A percentile compares a stretch with the other conserved stretches of the same genome.
phyloP scores from a whole-genome alignment of 1,140 invertebrate species.

The Temnothorax nylanderi region DNA sequence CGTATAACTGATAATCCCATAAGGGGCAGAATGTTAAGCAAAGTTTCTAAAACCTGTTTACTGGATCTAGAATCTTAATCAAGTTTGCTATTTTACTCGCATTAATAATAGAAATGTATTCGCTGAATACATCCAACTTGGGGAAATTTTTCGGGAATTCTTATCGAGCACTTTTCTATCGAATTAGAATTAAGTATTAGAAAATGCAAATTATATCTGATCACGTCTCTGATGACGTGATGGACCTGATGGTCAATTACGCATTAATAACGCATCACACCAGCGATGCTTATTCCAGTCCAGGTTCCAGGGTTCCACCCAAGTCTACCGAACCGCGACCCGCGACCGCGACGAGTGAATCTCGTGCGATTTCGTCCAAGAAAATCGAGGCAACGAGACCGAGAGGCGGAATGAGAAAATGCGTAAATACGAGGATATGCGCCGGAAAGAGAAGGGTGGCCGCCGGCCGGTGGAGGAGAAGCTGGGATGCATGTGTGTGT shows the following conservation, averaged over 20 bases:
- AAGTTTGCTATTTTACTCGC: not conserved
- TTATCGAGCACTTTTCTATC: not conserved
- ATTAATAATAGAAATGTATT: not conserved
- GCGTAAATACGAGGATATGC: slow-evolving; percentile 58
- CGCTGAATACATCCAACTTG: not conserved
- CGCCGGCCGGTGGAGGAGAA: not conserved
- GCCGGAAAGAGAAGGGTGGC: not conserved
- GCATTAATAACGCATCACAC: not conserved
- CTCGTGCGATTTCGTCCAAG: slow-evolving; percentile 51
- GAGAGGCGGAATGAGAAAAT: slow-evolving; percentile 68
- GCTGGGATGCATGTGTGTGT: not conserved
- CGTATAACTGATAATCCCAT: not conserved
- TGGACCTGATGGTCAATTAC: not conserved
- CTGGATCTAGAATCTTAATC: not conserved
- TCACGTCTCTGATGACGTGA: not conserved
- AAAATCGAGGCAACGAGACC: slow-evolving; percentile 39
- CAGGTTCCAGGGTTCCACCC: slow-evolving; percentile 1
- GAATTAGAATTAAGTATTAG: not conserved
- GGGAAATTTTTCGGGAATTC: not conserved
- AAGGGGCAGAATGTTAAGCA: not conserved
- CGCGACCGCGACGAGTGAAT: slow-evolving; percentile 23
- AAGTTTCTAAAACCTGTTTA: not conserved
- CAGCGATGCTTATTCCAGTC: slow-evolving; percentile 40
- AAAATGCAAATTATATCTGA: not conserved
- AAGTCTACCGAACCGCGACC: slow-evolving; percentile 1